Evolutionary conservation across 2,113 vertebrate species (phyloP).

Genomic region (Myiagra hebetior): DNA sequence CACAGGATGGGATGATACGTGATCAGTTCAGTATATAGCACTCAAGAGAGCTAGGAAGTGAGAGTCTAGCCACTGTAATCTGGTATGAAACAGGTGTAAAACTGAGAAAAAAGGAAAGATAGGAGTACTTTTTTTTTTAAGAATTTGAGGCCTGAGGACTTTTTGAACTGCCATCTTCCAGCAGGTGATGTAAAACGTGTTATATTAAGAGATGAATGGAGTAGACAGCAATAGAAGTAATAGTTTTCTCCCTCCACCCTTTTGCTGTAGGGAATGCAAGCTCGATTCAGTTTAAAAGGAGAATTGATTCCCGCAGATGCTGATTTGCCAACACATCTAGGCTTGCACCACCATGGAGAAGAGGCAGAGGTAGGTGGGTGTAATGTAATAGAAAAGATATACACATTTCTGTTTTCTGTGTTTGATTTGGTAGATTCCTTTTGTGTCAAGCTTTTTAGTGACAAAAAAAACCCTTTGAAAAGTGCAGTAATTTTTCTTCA

Average conservation of each 20-base stretch:
- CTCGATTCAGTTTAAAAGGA: constrained; percentile 90
- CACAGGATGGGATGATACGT: not conserved
- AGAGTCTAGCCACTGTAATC: not conserved
- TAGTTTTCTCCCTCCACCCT: not conserved
- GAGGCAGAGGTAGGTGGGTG: constrained; percentile 88
- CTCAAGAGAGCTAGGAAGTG: not conserved
- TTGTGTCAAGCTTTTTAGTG: not conserved
- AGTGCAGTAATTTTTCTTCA: not conserved
- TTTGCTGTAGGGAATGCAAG: constrained; percentile 88
- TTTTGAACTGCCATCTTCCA: not conserved
- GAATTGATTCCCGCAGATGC: constrained; percentile 81
- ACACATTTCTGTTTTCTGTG: not conserved
- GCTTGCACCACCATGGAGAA: constrained; percentile 95
- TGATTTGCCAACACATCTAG: constrained; percentile 91
- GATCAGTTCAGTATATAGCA: not conserved
- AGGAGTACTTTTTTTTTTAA: not conserved
- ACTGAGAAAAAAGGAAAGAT: not conserved
- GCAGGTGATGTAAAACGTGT: not conserved
- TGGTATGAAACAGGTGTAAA: not conserved
- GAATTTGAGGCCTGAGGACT: not conserved
- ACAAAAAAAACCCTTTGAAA: not conserved
- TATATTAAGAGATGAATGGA: not conserved
- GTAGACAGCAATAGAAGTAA: not conserved
- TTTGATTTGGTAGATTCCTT: not conserved
- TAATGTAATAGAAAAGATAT: not conserved